Base-by-base conservation (phyloP, 2,797 vertebrate genomes). In the Gallirallus australis region DNA sequence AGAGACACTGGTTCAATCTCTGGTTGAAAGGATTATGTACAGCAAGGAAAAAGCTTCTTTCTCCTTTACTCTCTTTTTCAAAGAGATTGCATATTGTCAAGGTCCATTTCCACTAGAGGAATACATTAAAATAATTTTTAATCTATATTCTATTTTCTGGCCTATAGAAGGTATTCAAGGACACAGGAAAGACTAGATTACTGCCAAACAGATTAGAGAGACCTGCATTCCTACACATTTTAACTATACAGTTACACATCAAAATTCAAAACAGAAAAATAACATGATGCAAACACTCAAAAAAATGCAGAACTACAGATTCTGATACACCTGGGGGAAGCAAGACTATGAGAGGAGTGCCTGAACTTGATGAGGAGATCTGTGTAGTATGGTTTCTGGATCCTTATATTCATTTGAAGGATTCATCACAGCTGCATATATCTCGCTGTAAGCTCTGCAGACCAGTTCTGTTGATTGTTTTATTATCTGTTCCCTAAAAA, bases 401-500 rank as follows among this genome's bases (percentile, higher is more conserved):
- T 99, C 99, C 94, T 98, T 99, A 96, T 99, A 99, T 72, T 90
- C 95, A 19, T 98, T 99, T 57, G 90, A 82, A 13, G 99, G 98
- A 96, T 98, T 96, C 98, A 98, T 98, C 94, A 99, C 98, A 8
- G 99, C 99, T 8, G 98, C 89, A 94, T 99, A 98, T 35, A 99
- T 98, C 93, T 99, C 99, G 76, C 94, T 97, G 56, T 99, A 99
- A 40, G 99, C 99, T 97, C 99, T 97, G 97, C 98, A 99, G 95
- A 99, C 98, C 96, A 99, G 97, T 96, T 99, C 99, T 6, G 99
- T 99, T 9, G 99, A 99, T 96, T 99, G 99, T 66, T 98, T 99
- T 96, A 99, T 98, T 87, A 99, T 99, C 97, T 99, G 99, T 70
- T 99, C 99, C 97, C 99, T 99, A 73, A 92, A 72, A 96, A 90